Evolutionary conservation across 2,113 vertebrate genomes (phyloP).

Genomic region (Perccottus glenii): DNA sequence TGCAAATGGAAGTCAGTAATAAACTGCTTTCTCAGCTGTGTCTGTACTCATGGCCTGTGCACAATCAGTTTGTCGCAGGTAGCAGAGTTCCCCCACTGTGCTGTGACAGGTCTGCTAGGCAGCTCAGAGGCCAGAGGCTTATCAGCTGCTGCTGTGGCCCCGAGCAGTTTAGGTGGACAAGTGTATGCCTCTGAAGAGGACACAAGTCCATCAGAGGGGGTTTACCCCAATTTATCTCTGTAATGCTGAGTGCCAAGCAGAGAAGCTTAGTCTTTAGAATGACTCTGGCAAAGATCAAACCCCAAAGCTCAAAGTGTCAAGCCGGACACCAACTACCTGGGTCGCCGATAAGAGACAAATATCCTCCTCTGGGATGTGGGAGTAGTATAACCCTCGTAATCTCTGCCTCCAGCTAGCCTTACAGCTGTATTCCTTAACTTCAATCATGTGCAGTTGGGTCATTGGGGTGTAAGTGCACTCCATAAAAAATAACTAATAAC

Average conservation of each 20-base stretch:
- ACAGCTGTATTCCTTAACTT: background rate
- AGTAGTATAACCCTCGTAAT: constrained; percentile 11
- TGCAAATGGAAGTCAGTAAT: too few species aligned
- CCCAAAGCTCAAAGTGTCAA: background rate
- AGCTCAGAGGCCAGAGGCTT: constrained; percentile 13
- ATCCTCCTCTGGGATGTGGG: constrained; percentile 5
- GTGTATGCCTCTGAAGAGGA: constrained; percentile 24
- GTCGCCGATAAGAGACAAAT: constrained; percentile 8
- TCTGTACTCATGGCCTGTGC: too few species aligned
- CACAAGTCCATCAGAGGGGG: constrained; percentile 20
- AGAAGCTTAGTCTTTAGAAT: constrained; percentile 13
- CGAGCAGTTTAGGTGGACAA: constrained; percentile 7
- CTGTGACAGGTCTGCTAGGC: constrained; percentile 1
- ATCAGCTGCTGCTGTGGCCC: constrained; percentile 11
- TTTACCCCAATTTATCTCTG: constrained; percentile 15
- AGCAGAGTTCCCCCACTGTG: background rate
- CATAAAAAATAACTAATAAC: constrained; percentile 10
- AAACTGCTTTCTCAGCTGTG: background rate
- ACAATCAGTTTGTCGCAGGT: background rate
- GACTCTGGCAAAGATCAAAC: constrained; percentile 10
- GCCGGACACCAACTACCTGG: constrained; percentile 4
- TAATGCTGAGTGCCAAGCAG: constrained; percentile 1
- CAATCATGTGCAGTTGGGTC: constrained; percentile 1
- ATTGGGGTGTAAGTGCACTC: constrained; percentile 13
- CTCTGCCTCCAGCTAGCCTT: constrained; percentile 6